These are phyloP conservation scores for Cosmia pyralina DNA, from an alignment of 2,888 invertebrate species.

Conservation along the genomic window DNA sequence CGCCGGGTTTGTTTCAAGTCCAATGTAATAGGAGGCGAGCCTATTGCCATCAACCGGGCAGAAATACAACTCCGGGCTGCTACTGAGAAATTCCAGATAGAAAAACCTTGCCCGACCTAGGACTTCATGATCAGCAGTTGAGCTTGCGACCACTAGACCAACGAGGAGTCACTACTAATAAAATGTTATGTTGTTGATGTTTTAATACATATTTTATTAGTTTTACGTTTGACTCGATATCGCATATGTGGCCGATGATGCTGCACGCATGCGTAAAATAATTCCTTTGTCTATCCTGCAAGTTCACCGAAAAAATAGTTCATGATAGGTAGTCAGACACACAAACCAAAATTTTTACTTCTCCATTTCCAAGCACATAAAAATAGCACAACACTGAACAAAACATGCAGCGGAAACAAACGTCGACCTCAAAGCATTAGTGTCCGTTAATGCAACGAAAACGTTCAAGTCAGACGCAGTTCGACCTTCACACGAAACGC, in stretches of 20 bases:
- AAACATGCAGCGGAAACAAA: constrained; percentile 54
- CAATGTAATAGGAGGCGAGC: no score
- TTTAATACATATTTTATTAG: background rate
- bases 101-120: no score
- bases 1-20: no score
- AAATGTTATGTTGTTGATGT: background rate
- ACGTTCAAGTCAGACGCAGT: constrained; percentile 50
- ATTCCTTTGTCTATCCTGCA: background rate
- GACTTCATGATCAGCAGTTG: no score
- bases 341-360: constrained; percentile 1
- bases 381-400: constrained; percentile 46
- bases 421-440: constrained; percentile 53
- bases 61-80: no score
- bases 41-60: no score
- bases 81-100: no score
- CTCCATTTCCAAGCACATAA: constrained; percentile 20
- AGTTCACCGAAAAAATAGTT: constrained; percentile 3
- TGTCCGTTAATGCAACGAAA: constrained; percentile 59
- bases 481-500: constrained; percentile 62
- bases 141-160: no score
- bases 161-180: no score
- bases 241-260: background rate
- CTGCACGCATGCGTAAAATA: background rate
- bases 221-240: background rate
- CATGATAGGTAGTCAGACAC: background rate